Conservation (phyloP, 2,888 invertebrate genomes). For the Euclidia mi region DNA sequence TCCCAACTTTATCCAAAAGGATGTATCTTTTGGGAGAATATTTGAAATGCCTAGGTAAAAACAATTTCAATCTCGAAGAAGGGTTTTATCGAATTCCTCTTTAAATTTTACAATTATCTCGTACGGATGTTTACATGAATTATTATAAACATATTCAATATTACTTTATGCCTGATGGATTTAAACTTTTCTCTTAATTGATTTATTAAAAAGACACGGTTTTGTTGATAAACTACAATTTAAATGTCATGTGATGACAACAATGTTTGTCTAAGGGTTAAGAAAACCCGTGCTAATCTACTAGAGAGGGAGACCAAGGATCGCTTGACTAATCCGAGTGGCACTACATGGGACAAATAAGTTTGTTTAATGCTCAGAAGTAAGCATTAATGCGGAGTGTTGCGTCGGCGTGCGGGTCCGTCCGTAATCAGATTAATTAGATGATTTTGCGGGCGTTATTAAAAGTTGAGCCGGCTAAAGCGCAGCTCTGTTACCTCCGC, state of each 20-base stretch:
- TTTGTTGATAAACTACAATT: too few species aligned
- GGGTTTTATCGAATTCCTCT: conserved; percentile 31
- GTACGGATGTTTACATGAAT: too few species aligned
- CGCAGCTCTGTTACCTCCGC: conserved; percentile 81
- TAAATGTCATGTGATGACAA: conserved; percentile 60
- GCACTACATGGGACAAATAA: conserved; percentile 81
- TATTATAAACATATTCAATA: too few species aligned
- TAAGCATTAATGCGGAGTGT: conserved; percentile 83
- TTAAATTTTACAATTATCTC: conserved; percentile 37
- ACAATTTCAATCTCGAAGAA: conserved; percentile 48
- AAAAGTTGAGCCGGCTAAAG: conserved; percentile 88
- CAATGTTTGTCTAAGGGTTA: conserved; percentile 61
- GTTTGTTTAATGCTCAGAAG: conserved; percentile 82
- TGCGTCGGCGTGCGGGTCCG: conserved; percentile 76
- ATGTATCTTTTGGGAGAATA: conserved; percentile 53
- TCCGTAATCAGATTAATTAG: conserved; percentile 88
- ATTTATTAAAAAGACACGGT: too few species aligned
- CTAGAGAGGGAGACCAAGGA: conserved; percentile 59
- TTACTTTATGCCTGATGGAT: too few species aligned
- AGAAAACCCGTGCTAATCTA: conserved; percentile 65
- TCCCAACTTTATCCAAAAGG: conserved; percentile 57
- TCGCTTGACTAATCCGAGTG: conserved; percentile 76
- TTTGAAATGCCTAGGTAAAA: conserved; percentile 55
- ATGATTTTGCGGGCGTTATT: conserved; percentile 88
- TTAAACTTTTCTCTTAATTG: too few species aligned